Evolutionary conservation across 2,113 vertebrate species (phyloP), one percentile per base, ranked within the genome.

Genomic region (Phalacrocorax carbo): DNA sequence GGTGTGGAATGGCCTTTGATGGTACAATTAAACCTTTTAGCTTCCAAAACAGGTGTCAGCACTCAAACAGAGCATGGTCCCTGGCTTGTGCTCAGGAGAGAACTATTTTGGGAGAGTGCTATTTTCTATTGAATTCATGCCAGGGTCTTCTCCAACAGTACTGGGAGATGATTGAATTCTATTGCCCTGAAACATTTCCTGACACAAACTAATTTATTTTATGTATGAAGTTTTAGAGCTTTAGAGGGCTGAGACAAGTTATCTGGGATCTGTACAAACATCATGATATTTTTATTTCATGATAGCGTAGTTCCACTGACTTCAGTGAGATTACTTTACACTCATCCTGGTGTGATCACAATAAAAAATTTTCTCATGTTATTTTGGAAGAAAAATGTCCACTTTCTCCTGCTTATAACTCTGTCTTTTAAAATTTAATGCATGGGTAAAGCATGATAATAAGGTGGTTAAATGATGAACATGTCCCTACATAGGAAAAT

Each of bases 11-110:
- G 34, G 86, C 38, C 57, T 94, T 91, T 91, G 81, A 71, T 69
- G 15, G 2, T 12, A 19, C 14, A 73, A 80, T 85, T 93, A 79
- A 96, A 91, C 23, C 34, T 82, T 68, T 69, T 44, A 57, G 27
- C 70, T 84, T 93, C 65, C 65, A 93, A 82, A 64, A 69, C 86
- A 93, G 86, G 86, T 96, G 95, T 75, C 49, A 87, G 61, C 65
- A 52, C 38, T 94, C 61, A 91, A 72, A 84, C 48, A n/a, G 77
- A 82, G 26, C 48, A 8, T 40, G 21, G 44, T 30, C 73, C 29
- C 86, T 87, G 84, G 76, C 55, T 70, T 75, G 11, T 44, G 52
- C 61, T 79, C 70, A 48, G 57, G 69, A 79, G 15, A 71, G 46
- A 82, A 79, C 38, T 89, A 12, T 82, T 96, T 58, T 85, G 57